Base-by-base conservation (phyloP, 2,797 vertebrate species). In the Staurois parvus region DNA sequence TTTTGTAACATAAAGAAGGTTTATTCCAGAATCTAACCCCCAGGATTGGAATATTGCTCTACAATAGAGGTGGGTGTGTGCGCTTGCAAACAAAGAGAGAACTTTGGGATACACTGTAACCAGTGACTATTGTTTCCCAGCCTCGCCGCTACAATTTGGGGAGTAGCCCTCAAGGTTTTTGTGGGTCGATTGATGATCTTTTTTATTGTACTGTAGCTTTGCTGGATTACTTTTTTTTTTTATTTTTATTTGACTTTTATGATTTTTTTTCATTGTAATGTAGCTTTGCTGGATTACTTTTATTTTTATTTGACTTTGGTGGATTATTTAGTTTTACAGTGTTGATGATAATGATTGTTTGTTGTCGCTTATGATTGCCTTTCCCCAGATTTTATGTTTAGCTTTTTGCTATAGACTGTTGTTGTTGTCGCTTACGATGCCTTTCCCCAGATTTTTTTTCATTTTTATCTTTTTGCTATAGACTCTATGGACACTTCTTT, bases 61-160 rank as follows among this genome's bases (percentile, higher is more conserved):
- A 4, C 59, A 32, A 59, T 24, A 72, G 80, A 67, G 80, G 80
- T 77, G 85, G 82, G 62, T 84, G 64, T 78, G 76, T 15, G 56
- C 69, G 19, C 9, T 37, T 77, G 40, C 69, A 78, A 73, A 85
- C 84, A 84, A 84, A 84, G 83, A 56, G 82, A 78, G 52, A 77
- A 78, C 34, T 72, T 84, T 48, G 68, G n/a, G 69, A 62, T 73
- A 72, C 77, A n/a, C 0, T 34, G 78, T 56, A 52, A 30, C 21
- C 15, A 81, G 69, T 30, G 48, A 15, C 30, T 56, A 81, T 81
- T 81, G 69, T 81, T 72, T 64, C 67, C 21, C 21, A 42, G 12
- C 21, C 10, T 64, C 15, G 64, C 13, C 24, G 24, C 7, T 19
- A 29, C 19, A 9, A 29, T 76, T 72, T 72, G 30, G 69, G 29